A percentile compares a stretch with the other conserved stretches of the same genome.
Conservation (phyloP, 1,140 invertebrate genomes). For the Drosophila sechellia region DNA sequence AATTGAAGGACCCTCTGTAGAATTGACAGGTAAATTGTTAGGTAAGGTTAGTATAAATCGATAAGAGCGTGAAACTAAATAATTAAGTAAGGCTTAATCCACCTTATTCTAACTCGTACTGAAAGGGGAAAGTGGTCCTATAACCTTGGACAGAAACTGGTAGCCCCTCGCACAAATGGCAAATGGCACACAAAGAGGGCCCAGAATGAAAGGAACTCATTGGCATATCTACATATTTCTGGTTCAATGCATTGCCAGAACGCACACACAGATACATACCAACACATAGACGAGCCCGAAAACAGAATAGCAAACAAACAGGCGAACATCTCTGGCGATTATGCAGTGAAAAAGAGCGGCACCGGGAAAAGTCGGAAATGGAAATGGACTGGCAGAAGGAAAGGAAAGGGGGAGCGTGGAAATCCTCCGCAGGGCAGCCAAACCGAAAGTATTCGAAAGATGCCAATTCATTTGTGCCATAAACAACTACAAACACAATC, state of each 20-base stretch:
- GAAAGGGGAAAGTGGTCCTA: constrained; percentile 5
- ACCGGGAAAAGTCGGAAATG: constrained; percentile 11
- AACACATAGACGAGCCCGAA: constrained; percentile 17
- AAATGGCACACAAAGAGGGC: constrained; percentile 18
- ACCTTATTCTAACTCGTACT: neutral
- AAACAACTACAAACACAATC: constrained; percentile 57
- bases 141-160: constrained; percentile 9
- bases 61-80: constrained; percentile 19
- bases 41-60: constrained; percentile 31
- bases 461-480: constrained; percentile 78
- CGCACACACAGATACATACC: constrained; percentile 18
- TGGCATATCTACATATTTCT: constrained; percentile 79
- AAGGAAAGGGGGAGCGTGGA: constrained; percentile 2
- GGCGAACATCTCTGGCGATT: constrained; percentile 63
- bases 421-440: constrained; percentile 45
- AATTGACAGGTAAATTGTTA: constrained; percentile 7
- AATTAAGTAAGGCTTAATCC: neutral
- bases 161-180: constrained; percentile 18
- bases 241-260: constrained; percentile 72
- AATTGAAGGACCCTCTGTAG: neutral
- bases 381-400: neutral
- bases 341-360: constrained; percentile 58
- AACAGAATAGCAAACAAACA: constrained; percentile 39
- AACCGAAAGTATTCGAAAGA: constrained; percentile 65
- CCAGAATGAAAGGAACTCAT: constrained; percentile 51